These are phyloP conservation scores for Cephonodes hylas DNA, from an alignment of 2,888 invertebrate genomes.

Conservation along the genomic window DNA sequence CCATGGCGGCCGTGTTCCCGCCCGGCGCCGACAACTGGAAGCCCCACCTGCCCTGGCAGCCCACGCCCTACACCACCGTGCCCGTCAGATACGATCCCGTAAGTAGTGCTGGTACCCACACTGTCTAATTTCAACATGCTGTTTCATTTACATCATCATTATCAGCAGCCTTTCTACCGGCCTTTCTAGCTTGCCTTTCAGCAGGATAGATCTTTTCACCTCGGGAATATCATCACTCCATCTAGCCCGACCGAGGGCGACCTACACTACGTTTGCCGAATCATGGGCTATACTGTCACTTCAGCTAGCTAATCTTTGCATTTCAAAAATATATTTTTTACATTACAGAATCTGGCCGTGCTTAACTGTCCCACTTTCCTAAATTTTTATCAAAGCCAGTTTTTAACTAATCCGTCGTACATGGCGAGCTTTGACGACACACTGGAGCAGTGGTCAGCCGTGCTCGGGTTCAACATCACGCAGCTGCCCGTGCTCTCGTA, in stretches of 20 bases:
- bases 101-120: constrained; percentile 28
- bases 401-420: not conserved
- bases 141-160: too few species aligned
- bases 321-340: too few species aligned
- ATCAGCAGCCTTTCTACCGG: too few species aligned
- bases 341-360: constrained; percentile 35
- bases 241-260: too few species aligned
- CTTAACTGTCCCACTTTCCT: constrained; percentile 38
- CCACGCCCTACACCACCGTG: constrained; percentile 48
- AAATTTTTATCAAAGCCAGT: not conserved
- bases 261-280: too few species aligned
- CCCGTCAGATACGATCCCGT: constrained; percentile 45
- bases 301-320: too few species aligned
- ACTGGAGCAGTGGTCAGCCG: constrained; percentile 25
- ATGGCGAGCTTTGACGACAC: constrained; percentile 26
- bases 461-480: constrained; percentile 20
- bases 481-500: constrained; percentile 20
- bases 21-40: constrained; percentile 36
- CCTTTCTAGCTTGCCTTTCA: too few species aligned
- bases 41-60: constrained; percentile 40
- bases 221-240: too few species aligned
- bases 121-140: too few species aligned
- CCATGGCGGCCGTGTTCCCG: constrained; percentile 47
- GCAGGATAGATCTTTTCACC: too few species aligned
- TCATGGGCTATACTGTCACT: too few species aligned